A percentile compares a stretch with the other conserved stretches of the same genome.
Conservation (phyloP, 2,888 invertebrate species). For the Melinopterus prodromus region DNA sequence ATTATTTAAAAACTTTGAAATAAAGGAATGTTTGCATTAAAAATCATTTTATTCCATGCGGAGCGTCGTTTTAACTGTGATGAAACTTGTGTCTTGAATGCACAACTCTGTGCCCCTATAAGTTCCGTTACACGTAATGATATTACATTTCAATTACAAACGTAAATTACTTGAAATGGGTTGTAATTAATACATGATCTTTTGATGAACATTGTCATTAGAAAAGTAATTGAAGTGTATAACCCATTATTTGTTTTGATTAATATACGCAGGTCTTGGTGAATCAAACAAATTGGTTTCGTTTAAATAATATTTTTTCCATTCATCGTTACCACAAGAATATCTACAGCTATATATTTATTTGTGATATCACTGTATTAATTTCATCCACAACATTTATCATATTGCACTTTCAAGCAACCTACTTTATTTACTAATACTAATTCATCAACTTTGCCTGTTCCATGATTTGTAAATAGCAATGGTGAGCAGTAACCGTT, state of each 20-base stretch:
- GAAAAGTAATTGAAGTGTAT: too few relatives aligned
- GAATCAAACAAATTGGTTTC: too few relatives aligned
- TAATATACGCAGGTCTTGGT: too few relatives aligned
- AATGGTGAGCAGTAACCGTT: neutral
- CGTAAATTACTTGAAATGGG: too few relatives aligned
- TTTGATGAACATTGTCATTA: too few relatives aligned
- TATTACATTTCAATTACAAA: neutral
- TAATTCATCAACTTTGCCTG: neutral
- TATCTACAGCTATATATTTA: too few relatives aligned
- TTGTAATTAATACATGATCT: too few relatives aligned
- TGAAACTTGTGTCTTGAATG: neutral
- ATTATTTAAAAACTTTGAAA: constrained; percentile 36
- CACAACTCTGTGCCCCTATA: neutral
- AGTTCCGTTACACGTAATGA: neutral
- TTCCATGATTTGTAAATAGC: neutral
- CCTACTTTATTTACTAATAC: neutral
- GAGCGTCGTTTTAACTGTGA: neutral
- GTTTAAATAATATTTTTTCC: too few relatives aligned
- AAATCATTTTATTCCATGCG: neutral
- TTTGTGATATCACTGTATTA: too few relatives aligned
- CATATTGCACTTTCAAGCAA: neutral
- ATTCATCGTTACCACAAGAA: too few relatives aligned
- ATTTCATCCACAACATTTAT: neutral
- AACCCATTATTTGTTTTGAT: too few relatives aligned
- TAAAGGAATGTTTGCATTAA: constrained; percentile 40